A percentile compares a stretch with the other conserved stretches of the same genome.
phyloP scores from a whole-genome alignment of 2,797 vertebrate genomes.

The Pantherophis vulpinus region DNA sequence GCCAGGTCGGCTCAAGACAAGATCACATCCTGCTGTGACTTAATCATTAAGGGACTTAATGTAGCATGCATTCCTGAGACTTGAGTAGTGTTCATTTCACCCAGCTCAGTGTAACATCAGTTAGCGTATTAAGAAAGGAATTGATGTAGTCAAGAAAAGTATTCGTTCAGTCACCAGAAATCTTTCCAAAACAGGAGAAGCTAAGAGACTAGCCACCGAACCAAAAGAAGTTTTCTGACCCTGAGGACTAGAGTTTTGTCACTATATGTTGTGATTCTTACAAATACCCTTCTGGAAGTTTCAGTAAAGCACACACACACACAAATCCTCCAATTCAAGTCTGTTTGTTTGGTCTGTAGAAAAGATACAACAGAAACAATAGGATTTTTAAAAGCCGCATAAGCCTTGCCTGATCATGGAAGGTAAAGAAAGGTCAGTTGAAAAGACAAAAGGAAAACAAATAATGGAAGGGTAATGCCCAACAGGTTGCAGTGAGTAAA shows the following conservation, averaged over 20 bases:
- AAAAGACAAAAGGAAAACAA: background rate
- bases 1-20: background rate
- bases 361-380: background rate
- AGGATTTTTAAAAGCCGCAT: background rate
- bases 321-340: background rate
- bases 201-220: background rate
- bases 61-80: background rate
- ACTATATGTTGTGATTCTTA: background rate
- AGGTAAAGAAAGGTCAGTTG: background rate
- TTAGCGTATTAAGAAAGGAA: background rate
- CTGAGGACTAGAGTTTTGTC: background rate
- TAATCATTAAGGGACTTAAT: background rate
- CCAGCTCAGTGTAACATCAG: background rate
- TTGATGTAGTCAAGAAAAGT: background rate
- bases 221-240: background rate
- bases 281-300: background rate
- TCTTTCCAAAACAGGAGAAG: background rate
- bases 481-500: background rate
- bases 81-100: background rate
- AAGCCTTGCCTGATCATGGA: background rate
- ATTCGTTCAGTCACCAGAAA: background rate
- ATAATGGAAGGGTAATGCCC: background rate
- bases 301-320: background rate
- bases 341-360: background rate
- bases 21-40: background rate